These are phyloP conservation scores for Miniopterus natalensis DNA, from an alignment of 2,113 vertebrate genomes.

Conservation along the genomic window DNA sequence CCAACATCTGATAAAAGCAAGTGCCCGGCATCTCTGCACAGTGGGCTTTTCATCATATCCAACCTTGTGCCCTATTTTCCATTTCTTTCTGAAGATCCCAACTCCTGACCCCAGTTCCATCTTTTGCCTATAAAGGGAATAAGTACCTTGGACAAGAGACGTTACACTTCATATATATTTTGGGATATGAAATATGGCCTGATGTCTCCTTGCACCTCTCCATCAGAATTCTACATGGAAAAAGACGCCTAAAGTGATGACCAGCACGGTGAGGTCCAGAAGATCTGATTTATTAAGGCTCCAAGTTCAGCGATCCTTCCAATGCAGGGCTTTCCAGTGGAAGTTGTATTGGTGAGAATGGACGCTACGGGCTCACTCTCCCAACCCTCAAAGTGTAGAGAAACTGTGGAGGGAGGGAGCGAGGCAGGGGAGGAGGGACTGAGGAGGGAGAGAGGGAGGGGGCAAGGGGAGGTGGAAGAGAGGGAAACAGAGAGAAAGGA, in stretches of 20 bases:
- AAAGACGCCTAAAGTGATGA: background rate
- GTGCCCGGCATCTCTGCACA: fast-evolving
- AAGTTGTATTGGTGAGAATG: background rate
- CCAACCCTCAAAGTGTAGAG: background rate
- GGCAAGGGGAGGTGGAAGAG: fast-evolving
- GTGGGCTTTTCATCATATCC: background rate
- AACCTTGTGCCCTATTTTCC: background rate
- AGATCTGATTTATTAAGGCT: background rate
- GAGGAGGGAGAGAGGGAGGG: fast-evolving
- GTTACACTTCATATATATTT: background rate
- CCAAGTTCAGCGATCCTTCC: background rate
- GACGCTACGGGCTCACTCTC: background rate
- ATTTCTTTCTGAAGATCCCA: background rate
- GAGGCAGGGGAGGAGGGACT: fast-evolving
- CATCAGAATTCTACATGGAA: background rate
- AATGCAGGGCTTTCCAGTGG: background rate
- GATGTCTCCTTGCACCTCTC: background rate
- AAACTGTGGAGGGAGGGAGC: background rate
- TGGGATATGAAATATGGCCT: background rate
- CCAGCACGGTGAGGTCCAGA: background rate
- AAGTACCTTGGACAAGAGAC: too few relatives aligned
- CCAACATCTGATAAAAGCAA: background rate
- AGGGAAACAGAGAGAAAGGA: background rate
- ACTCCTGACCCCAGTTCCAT: background rate
- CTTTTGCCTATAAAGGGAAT: background rate